These are phyloP conservation scores for Dinocampus coccinellae DNA, from an alignment of 2,888 invertebrate genomes.

Conservation along the genomic window DNA sequence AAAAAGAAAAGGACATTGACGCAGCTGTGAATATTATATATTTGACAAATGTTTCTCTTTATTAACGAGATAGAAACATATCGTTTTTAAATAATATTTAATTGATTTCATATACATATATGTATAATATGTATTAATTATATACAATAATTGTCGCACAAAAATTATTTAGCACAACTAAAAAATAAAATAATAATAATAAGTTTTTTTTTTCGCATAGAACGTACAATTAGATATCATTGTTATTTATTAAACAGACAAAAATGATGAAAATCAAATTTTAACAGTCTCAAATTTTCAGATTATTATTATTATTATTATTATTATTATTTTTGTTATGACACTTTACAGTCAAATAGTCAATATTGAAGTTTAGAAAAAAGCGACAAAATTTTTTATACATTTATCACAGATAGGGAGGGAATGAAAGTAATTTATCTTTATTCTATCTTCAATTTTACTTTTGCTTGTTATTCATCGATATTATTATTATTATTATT, in stretches of 20 bases:
- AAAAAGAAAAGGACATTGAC: neutral
- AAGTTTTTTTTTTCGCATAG: neutral
- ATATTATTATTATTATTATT: neutral
- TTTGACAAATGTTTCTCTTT: neutral
- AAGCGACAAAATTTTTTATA: no score
- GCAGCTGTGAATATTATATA: neutral
- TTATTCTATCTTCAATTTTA: neutral
- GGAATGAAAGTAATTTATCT: neutral
- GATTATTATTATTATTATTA: no score
- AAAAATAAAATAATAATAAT: neutral
- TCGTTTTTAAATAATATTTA: neutral
- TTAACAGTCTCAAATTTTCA: no score
- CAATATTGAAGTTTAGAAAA: no score
- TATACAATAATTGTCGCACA: neutral
- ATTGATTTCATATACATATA: neutral
- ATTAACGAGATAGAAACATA: neutral
- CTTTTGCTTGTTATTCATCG: neutral
- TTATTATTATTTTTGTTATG: no score
- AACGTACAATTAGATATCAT: neutral
- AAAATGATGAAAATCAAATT: neutral
- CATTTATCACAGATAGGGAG: no score
- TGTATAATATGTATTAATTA: neutral
- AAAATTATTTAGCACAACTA: neutral
- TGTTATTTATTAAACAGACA: neutral
- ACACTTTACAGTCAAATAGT: no score